Percentiles rank a stretch among this genome's conserved stretches.
These are phyloP conservation scores for Plectropomus leopardus DNA, from an alignment of 2,113 vertebrate species.

Conservation along the genomic window DNA sequence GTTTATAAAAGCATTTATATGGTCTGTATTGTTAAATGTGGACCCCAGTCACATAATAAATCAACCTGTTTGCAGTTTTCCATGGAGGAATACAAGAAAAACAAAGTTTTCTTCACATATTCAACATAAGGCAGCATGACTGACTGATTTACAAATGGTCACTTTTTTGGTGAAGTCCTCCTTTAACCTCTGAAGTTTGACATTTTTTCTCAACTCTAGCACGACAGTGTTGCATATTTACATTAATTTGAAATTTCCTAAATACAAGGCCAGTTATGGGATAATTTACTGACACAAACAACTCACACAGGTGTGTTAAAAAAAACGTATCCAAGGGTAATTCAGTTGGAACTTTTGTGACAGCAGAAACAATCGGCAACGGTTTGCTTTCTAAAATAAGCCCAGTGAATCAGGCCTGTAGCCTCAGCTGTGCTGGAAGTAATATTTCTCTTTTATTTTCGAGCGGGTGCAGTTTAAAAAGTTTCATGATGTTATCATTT, in stretches of 20 bases:
- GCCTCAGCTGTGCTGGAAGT: constrained; percentile 21
- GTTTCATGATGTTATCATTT: constrained; percentile 70
- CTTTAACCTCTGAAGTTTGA: not conserved
- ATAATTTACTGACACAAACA: constrained; percentile 8
- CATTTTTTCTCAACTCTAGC: not conserved
- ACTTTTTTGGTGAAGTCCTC: too few relatives aligned
- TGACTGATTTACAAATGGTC: too few relatives aligned
- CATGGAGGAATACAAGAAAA: too few relatives aligned
- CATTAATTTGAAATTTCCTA: constrained; percentile 19
- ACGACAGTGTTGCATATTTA: constrained; percentile 1
- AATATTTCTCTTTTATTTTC: constrained; percentile 47
- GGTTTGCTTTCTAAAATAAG: constrained; percentile 15
- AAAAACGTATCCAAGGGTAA: not conserved
- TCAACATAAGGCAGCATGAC: too few relatives aligned
- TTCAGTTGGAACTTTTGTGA: not conserved
- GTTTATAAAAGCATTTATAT: too few relatives aligned
- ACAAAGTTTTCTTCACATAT: too few relatives aligned
- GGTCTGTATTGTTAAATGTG: too few relatives aligned
- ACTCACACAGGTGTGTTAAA: constrained; percentile 26
- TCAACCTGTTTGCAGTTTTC: too few relatives aligned
- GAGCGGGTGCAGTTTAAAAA: constrained; percentile 46
- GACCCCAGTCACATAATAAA: too few relatives aligned
- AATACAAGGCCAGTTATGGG: constrained; percentile 19
- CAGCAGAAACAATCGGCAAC: constrained; percentile 30
- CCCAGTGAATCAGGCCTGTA: constrained; percentile 14